A percentile compares a stretch with the other conserved stretches of the same genome.
phyloP scores from a whole-genome alignment of 2,797 vertebrate genomes.

The Gouania willdenowi region DNA sequence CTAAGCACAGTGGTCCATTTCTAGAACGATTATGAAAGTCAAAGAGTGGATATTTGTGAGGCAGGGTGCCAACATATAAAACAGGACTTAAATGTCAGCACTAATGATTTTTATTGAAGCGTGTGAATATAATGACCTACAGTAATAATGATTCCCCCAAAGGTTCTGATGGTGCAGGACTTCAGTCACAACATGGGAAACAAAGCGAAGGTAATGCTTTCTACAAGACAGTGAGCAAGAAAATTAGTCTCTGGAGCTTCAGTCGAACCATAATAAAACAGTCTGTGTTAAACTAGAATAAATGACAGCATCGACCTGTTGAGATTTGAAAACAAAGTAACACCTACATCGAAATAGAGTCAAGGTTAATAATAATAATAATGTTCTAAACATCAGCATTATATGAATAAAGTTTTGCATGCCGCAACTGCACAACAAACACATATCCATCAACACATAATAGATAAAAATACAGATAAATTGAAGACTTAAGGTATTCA shows the following conservation, averaged over 20 bases:
- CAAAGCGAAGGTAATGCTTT: not conserved
- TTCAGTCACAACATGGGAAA: not conserved
- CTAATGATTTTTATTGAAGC: slow-evolving; percentile 16
- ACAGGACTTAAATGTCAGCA: slow-evolving; percentile 44
- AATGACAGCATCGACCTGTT: too few species aligned
- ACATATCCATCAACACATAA: too few species aligned
- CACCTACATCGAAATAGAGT: too few species aligned
- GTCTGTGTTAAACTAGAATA: too few species aligned
- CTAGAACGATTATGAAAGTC: slow-evolving; percentile 12
- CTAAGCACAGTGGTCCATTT: not conserved
- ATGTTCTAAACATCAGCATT: too few species aligned
- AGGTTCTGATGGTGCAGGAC: not conserved
- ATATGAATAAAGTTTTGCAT: too few species aligned
- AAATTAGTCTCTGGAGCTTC: not conserved
- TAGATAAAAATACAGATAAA: too few species aligned
- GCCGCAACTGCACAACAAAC: too few species aligned
- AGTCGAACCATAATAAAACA: not conserved
- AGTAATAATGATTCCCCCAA: slow-evolving; percentile 4
- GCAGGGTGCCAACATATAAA: not conserved
- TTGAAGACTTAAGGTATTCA: too few species aligned
- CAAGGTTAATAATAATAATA: too few species aligned
- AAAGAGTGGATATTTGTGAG: not conserved
- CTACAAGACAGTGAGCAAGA: not conserved
- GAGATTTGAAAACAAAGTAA: too few species aligned
- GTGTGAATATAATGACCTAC: slow-evolving; percentile 12